phyloP scores from a whole-genome alignment of 2,797 vertebrate species.

The Ctenopoma multispine region DNA sequence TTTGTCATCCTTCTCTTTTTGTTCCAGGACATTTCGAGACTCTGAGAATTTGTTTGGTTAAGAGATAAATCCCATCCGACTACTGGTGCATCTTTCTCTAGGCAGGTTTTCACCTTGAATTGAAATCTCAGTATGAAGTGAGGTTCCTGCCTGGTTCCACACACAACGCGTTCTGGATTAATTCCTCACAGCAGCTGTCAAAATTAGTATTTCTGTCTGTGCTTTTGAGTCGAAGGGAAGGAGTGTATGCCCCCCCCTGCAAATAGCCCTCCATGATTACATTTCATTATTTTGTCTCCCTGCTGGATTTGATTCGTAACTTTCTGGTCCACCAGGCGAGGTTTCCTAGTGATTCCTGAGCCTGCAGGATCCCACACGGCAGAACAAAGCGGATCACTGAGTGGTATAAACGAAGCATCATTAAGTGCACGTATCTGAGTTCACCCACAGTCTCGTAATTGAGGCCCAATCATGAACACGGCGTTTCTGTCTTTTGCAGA shows the following conservation, averaged over 20 bases:
- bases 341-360: slow-evolving; percentile 1
- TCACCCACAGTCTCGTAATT: not conserved
- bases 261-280: not conserved
- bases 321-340: not conserved
- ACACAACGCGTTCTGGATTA: slow-evolving; percentile 18
- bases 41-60: slow-evolving; percentile 5
- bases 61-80: slow-evolving; percentile 39
- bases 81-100: slow-evolving; percentile 26
- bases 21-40: slow-evolving; percentile 16
- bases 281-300: slow-evolving; percentile 34
- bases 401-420: slow-evolving; percentile 8
- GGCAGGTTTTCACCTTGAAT: slow-evolving; percentile 39
- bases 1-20: slow-evolving; percentile 15
- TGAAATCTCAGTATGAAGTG: slow-evolving; percentile 20
- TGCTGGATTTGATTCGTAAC: slow-evolving; percentile 9
- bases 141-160: slow-evolving; percentile 21
- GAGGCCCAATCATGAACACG: not conserved
- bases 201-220: slow-evolving; percentile 15
- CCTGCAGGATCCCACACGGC: slow-evolving; percentile 10
- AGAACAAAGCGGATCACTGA: slow-evolving; percentile 8
- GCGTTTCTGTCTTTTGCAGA: not conserved
- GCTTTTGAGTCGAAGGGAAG: slow-evolving; percentile 10
- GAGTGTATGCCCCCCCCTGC: not conserved
- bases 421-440: slow-evolving; percentile 4
- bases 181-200: slow-evolving; percentile 16